These are phyloP conservation scores for Hypercompe scribonia DNA, from an alignment of 2,888 invertebrate species.

Conservation along the genomic window DNA sequence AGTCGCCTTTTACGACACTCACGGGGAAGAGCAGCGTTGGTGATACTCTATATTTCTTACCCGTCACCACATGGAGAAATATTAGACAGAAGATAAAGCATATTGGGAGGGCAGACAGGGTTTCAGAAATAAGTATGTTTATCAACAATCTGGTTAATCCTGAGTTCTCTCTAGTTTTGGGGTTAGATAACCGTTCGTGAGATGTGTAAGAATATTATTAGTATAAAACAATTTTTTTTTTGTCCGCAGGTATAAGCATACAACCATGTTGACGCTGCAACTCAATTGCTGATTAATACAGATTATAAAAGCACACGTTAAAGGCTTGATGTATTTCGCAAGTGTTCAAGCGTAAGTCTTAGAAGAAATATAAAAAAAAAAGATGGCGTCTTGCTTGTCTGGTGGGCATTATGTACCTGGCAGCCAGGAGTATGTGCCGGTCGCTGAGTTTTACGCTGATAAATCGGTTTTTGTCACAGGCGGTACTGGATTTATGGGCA, in stretches of 20 bases:
- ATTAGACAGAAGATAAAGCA: too few relatives aligned
- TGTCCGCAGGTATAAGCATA: constrained; percentile 61
- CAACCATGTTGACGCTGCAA: constrained; percentile 60
- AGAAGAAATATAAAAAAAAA: constrained; percentile 40
- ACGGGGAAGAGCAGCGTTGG: too few relatives aligned
- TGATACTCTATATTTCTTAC: too few relatives aligned
- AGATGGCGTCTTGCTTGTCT: constrained; percentile 79
- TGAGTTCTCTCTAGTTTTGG: too few relatives aligned
- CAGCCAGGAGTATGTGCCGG: constrained; percentile 79
- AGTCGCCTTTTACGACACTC: too few relatives aligned
- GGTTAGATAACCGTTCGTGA: too few relatives aligned
- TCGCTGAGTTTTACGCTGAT: constrained; percentile 90
- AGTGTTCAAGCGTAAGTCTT: constrained; percentile 33
- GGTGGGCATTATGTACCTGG: constrained; percentile 68
- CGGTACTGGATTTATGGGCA: constrained; percentile 95
- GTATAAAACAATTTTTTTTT: constrained; percentile 39
- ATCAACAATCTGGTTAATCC: too few relatives aligned
- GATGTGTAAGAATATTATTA: too few relatives aligned
- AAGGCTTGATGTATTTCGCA: constrained; percentile 48
- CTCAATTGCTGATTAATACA: constrained; percentile 24
- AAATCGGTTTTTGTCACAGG: constrained; percentile 93
- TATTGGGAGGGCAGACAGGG: too few relatives aligned
- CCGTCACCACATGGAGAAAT: too few relatives aligned
- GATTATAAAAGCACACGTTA: neutral
- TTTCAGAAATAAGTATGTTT: too few relatives aligned